Conservation (phyloP, 2,113 vertebrate species). For the Trogon surrucura region DNA sequence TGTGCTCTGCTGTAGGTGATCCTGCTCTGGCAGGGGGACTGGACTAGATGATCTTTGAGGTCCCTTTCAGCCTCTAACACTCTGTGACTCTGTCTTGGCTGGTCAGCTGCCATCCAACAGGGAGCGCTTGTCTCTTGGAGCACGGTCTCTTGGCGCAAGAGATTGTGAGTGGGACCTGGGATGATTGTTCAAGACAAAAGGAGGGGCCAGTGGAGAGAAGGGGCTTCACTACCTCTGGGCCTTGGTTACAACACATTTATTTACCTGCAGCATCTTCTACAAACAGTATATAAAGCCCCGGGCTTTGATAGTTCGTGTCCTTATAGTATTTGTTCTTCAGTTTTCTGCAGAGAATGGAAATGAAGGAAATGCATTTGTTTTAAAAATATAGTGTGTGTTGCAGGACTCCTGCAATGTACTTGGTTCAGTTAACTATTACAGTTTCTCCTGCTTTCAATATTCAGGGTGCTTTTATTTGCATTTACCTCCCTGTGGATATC, state of each 20-base stretch:
- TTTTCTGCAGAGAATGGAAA: neutral
- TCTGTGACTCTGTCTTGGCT: neutral
- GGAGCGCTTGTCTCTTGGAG: neutral
- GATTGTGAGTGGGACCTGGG: too few species aligned
- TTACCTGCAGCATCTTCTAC: neutral
- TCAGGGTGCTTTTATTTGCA: neutral
- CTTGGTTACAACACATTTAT: neutral
- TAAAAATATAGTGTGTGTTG: neutral
- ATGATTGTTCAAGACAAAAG: neutral
- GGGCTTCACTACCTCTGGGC: neutral
- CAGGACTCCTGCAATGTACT: neutral
- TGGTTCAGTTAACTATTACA: neutral
- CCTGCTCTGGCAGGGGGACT: too few species aligned
- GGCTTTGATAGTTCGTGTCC: neutral
- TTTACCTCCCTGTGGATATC: neutral
- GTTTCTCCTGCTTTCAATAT: neutral
- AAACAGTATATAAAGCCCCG: neutral
- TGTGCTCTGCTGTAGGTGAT: too few species aligned
- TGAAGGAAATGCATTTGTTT: neutral
- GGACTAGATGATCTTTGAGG: too few species aligned
- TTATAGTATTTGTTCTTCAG: neutral
- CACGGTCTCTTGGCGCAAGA: neutral
- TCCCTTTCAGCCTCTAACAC: too few species aligned
- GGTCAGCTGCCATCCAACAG: neutral
- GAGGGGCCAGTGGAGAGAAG: neutral